Evolutionary conservation across 2,797 vertebrate species (phyloP), one percentile per base, ranked within the genome.

Genomic region (Podargus strigoides): DNA sequence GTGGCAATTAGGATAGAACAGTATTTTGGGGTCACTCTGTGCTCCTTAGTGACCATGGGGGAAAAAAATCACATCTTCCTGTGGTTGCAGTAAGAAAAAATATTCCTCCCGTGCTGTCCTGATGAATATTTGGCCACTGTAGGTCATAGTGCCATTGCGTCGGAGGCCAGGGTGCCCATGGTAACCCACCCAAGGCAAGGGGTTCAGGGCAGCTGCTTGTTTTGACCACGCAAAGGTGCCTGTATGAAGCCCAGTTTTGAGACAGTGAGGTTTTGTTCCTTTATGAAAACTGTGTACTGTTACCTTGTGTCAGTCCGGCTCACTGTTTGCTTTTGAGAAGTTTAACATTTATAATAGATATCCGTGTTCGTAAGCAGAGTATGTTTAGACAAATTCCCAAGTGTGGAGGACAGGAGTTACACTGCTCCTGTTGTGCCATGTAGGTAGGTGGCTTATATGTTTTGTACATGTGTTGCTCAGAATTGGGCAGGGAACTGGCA

Each of bases 351-450:
- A 3, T 63, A 93, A 67, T 41, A 73, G 58, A 8, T 23, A 3
- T 1, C 22, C 0, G 0, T 32, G 41, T 83, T 70, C 2, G 7
- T 41, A 59, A 73, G 55, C 22, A 28, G 28, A 7, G 8, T 42
- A 0, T 23, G 32, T 67, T 89, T 42, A 79, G 63, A 28, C 42
- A 44, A 39, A 69, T 50, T 69, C 50, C 63, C 18, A 27, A 34
- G 50, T 0, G 0, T 32, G n/a, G 58, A 64, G 37, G 37, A 22
- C 15, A 14, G 89, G 59, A 93, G 36, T 56, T 50, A 16, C 10
- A 1, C 50, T 67, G 42, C 28, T 85, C 10, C 81, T n/a, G 10
- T 69, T 82, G 78, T 67, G 75, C 49, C 13, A 0, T 10, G 14
- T 27, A 62, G 32, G 27, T 39, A 9, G 27, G 37, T 64, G 50